These are phyloP conservation scores for Odocoileus virginianus DNA, from an alignment of 2,113 vertebrate genomes.

Conservation along the genomic window DNA sequence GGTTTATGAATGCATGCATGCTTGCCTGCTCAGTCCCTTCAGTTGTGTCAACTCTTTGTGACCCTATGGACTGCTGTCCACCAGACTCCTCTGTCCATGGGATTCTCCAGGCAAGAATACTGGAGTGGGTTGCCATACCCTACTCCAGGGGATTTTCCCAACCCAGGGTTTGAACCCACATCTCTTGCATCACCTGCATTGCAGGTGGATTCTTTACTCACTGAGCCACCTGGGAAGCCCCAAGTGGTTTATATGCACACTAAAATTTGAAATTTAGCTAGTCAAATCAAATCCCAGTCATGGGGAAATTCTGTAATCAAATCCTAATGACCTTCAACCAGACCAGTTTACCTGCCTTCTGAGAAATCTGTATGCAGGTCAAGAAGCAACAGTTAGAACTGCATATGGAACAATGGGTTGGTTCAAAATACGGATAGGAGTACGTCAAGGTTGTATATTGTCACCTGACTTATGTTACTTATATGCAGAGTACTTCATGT, in stretches of 20 bases:
- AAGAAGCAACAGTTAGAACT: not conserved
- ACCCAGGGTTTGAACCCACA: not conserved
- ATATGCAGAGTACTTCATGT: not conserved
- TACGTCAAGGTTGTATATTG: not conserved
- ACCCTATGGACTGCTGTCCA: not conserved
- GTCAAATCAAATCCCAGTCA: not conserved
- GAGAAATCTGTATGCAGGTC: not conserved
- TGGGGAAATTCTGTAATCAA: not conserved
- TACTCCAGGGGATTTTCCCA: not conserved
- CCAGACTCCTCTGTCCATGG: not conserved
- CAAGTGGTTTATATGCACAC: not conserved
- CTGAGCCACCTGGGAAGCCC: not conserved
- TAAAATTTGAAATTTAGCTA: not conserved
- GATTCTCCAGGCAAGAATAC: not conserved
- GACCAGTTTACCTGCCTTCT: not conserved
- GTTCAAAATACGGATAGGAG: not conserved
- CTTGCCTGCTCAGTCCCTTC: not conserved
- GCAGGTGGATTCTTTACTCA: not conserved
- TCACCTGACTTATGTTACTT: not conserved
- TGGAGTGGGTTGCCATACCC: not conserved
- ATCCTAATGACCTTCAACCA: not conserved
- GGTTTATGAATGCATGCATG: not conserved
- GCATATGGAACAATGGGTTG: not conserved
- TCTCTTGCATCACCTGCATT: not conserved
- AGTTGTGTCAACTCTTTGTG: not conserved